A percentile compares a stretch with the other conserved stretches of the same genome.
phyloP scores from a whole-genome alignment of 2,888 invertebrate species.

The Pocota personata region DNA sequence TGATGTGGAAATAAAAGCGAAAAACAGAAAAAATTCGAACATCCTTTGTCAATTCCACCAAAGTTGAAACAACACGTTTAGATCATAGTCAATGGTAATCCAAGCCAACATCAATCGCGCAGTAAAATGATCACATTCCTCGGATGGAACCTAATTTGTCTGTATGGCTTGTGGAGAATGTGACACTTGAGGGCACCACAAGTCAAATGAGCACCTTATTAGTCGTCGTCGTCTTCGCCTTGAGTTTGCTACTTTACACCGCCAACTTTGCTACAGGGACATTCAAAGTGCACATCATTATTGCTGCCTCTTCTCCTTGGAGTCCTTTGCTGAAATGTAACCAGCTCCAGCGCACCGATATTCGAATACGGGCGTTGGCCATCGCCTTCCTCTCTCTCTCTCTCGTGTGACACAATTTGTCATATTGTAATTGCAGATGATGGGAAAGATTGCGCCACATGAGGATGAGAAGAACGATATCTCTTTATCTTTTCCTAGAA shows the following conservation, averaged over 20 bases:
- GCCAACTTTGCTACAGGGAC: slow-evolving; percentile 11
- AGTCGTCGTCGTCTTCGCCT: slow-evolving; percentile 11
- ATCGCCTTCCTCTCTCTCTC: neutral
- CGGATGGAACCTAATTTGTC: neutral
- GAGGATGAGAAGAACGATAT: slow-evolving; percentile 38
- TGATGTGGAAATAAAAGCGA: no score
- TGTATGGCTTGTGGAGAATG: slow-evolving; percentile 4
- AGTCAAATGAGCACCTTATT: slow-evolving; percentile 48
- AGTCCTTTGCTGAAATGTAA: neutral
- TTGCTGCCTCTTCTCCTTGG: neutral
- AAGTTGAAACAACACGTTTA: neutral
- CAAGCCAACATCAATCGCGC: neutral
- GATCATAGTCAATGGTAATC: neutral
- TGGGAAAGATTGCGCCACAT: slow-evolving; percentile 50
- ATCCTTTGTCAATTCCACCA: neutral
- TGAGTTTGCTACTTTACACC: slow-evolving; percentile 11
- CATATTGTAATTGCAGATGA: slow-evolving; percentile 66
- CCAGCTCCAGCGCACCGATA: neutral
- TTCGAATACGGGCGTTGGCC: no score
- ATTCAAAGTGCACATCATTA: neutral
- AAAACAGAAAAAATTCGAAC: no score
- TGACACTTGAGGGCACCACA: slow-evolving; percentile 28
- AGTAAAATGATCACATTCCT: neutral
- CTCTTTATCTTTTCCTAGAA: slow-evolving; percentile 61
- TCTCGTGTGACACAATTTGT: slow-evolving; percentile 57